Conservation (phyloP, 2,888 invertebrate genomes). For the Orgyia antiqua region DNA sequence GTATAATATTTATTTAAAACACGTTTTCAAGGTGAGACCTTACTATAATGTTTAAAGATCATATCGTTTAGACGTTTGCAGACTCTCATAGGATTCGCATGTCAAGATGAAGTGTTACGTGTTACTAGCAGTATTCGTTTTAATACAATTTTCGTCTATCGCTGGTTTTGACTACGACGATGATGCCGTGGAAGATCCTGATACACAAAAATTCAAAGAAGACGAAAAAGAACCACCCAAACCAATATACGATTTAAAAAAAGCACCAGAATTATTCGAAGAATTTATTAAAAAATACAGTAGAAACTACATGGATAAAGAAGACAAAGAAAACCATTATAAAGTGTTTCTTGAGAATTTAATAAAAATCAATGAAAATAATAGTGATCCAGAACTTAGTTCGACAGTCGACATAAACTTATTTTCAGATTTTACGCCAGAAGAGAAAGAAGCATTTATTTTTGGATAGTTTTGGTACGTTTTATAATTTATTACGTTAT, state of each 20-base stretch:
- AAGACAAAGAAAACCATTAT: conserved; percentile 38
- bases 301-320: conserved; percentile 40
- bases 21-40: conserved; percentile 30
- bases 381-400: conserved; percentile 28
- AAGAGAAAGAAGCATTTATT: conserved; percentile 20
- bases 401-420: conserved; percentile 41
- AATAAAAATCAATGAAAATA: conserved; percentile 44
- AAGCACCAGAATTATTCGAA: conserved; percentile 41
- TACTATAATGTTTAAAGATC: conserved; percentile 14
- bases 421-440: conserved; percentile 41
- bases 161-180: conserved; percentile 12
- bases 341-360: conserved; percentile 42
- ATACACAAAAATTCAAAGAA: no score
- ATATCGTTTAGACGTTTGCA: conserved; percentile 20
- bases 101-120: conserved; percentile 27
- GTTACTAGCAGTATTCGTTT: conserved; percentile 14
- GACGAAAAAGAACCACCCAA: conserved; percentile 21
- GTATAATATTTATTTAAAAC: no score
- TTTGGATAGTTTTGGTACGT: conserved; percentile 1
- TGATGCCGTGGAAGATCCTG: conserved; percentile 5
- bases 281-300: conserved; percentile 39
- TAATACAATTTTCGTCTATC: conserved; percentile 15
- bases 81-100: conserved; percentile 14
- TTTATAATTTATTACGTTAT: not conserved
- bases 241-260: conserved; percentile 41